These are phyloP conservation scores for Pammene aurita DNA, from an alignment of 2,888 invertebrate species.

Conservation along the genomic window DNA sequence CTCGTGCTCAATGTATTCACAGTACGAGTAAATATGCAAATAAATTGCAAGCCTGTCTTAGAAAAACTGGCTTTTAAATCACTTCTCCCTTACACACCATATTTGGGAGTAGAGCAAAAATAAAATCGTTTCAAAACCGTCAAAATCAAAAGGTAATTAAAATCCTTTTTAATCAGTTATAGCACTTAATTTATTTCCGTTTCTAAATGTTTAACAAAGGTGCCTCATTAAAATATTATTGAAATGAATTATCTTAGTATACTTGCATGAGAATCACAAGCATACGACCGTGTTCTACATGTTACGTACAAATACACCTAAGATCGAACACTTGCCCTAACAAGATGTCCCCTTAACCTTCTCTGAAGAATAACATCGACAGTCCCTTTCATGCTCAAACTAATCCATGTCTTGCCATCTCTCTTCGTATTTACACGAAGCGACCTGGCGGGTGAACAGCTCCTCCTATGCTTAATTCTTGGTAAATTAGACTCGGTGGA, in stretches of 20 bases:
- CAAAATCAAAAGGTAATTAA: too few species aligned
- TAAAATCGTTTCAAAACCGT: too few species aligned
- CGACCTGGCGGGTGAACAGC: conserved; percentile 43
- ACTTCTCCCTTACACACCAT: too few species aligned
- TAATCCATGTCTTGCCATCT: conserved; percentile 43
- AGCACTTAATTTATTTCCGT: background rate
- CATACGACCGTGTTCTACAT: conserved; percentile 19
- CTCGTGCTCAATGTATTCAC: too few species aligned
- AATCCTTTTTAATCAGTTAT: too few species aligned
- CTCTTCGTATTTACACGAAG: conserved; percentile 51
- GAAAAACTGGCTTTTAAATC: too few species aligned
- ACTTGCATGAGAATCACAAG: background rate
- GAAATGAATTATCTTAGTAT: background rate
- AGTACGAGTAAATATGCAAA: too few species aligned
- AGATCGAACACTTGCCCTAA: conserved; percentile 52
- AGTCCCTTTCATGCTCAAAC: conserved; percentile 47
- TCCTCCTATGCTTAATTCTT: conserved; percentile 53
- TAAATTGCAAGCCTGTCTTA: too few species aligned
- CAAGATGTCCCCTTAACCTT: conserved; percentile 55
- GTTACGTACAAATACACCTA: conserved; percentile 47
- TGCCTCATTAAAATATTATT: background rate
- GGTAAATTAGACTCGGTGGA: conserved; percentile 49
- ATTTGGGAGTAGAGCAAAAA: too few species aligned
- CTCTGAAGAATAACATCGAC: conserved; percentile 52
- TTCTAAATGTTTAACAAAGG: too few species aligned